Base-by-base conservation (phyloP, 2,888 invertebrate genomes). In the Caradrina kadenii region DNA sequence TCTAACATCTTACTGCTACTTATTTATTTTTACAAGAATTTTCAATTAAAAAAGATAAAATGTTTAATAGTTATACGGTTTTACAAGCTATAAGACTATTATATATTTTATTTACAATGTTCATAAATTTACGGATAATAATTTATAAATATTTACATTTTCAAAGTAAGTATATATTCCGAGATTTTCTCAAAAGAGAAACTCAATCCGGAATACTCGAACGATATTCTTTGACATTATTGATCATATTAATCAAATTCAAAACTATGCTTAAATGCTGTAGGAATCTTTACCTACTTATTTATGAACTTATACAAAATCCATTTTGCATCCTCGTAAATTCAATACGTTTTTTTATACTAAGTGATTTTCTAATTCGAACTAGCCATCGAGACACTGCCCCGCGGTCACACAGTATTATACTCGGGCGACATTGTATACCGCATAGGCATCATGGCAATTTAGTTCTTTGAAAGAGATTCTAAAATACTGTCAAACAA, bases 1-100 rank as follows among this genome's bases (percentile, higher is more conserved):
- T 61, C 79, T 59, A 67, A 72, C 58, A 66, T 59, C 62, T 69
- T 69, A 65, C 65, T 53, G 22, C 21, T 54, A 31, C 45, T 50
- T 81, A 66, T 52, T 65, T 64, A 70, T 75, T 73, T 83, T 59
- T 79, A 84, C 73, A 68, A 58, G 22, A 63, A 54, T 56, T 63
- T 68, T 8, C 48, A 63, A 26, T 26, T 4, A 4, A 49, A 60
- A 52, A 54, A 19, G 50, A 50, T 52, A 63, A 63, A 49, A 49
- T 42, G 11, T 63, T 60, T 50, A 60, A 48, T 35, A 19, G 53
- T 31, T 63, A 49, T 21, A 64, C 26, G 45, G 60, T 56, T 49
- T 63, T 63, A 56, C 35, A 63, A 26, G 62, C 39, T 53, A 63
- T 26, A 11, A 31, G n/a, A 49, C 45, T 45, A 55, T 70, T 62